Evolutionary conservation across 2,888 invertebrate species (phyloP).

Genomic region (Synergus laeviventris): DNA sequence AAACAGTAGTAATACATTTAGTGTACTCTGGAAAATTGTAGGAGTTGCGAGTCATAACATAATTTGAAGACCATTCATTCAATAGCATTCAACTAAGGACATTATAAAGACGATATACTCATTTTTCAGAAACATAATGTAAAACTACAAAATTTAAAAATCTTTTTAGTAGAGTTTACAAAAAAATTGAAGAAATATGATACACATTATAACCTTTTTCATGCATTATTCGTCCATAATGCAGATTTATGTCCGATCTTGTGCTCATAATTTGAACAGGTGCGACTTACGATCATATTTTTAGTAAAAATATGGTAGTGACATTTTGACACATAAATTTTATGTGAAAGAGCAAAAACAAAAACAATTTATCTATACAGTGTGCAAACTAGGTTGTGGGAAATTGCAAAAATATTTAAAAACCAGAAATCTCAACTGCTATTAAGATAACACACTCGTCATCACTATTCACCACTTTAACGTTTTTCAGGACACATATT

Average conservation of each 20-base stretch:
- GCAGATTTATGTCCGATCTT: neutral
- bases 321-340: too few relatives aligned
- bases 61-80: neutral
- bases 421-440: too few relatives aligned
- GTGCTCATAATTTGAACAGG: too few relatives aligned
- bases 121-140: neutral
- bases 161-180: neutral
- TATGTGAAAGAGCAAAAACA: too few relatives aligned
- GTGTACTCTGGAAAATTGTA: slow-evolving; percentile 39
- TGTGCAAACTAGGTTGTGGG: too few relatives aligned
- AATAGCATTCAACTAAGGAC: neutral
- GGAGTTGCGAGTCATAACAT: slow-evolving; percentile 35
- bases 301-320: too few relatives aligned
- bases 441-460: too few relatives aligned
- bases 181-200: neutral
- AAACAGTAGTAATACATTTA: slow-evolving; percentile 38
- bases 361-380: too few relatives aligned
- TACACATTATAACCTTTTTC: neutral
- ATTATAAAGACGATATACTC: neutral
- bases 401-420: too few relatives aligned
- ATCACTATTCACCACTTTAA: too few relatives aligned
- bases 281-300: too few relatives aligned
- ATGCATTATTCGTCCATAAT: neutral
- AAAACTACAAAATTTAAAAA: neutral
- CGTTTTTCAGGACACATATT: neutral